These are phyloP conservation scores for Rhadina sibilatrix DNA, from an alignment of 2,113 vertebrate species.

Conservation along the genomic window DNA sequence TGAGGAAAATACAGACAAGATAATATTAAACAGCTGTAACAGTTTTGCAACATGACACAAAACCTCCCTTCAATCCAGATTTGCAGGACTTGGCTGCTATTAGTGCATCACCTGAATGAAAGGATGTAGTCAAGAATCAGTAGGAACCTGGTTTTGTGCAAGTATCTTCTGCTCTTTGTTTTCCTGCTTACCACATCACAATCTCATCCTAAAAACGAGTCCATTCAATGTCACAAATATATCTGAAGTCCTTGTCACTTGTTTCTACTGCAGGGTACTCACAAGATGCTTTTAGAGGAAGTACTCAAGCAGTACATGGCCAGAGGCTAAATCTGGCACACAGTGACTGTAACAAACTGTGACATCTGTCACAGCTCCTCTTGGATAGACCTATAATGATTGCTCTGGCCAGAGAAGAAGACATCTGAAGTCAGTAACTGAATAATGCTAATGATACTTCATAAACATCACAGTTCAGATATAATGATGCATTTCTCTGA, in stretches of 20 bases:
- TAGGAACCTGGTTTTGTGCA: neutral
- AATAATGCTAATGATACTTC: slow-evolving; percentile 68
- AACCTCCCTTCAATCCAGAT: neutral
- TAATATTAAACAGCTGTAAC: neutral
- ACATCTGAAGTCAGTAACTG: slow-evolving; percentile 41
- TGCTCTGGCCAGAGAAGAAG: slow-evolving; percentile 40
- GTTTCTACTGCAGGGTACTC: slow-evolving; percentile 54
- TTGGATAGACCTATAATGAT: slow-evolving; percentile 33
- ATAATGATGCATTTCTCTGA: slow-evolving; percentile 40
- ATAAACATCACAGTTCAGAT: slow-evolving; percentile 37
- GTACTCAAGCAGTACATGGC: slow-evolving; percentile 45
- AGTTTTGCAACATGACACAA: neutral
- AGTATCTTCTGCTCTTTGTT: neutral
- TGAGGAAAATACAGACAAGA: neutral
- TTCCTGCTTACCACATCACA: slow-evolving; percentile 13
- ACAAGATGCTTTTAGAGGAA: slow-evolving; percentile 47
- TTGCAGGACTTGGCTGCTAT: neutral
- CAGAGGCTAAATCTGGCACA: slow-evolving; percentile 49
- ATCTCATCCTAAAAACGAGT: slow-evolving; percentile 12
- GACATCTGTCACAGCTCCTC: slow-evolving; percentile 76
- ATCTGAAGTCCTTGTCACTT: slow-evolving; percentile 39
- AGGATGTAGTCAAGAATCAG: neutral
- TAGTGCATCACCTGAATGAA: neutral
- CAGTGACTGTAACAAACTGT: slow-evolving; percentile 60
- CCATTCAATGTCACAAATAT: slow-evolving; percentile 43